These are phyloP conservation scores for Achlya flavicornis DNA, from an alignment of 2,888 invertebrate genomes.

Conservation along the genomic window DNA sequence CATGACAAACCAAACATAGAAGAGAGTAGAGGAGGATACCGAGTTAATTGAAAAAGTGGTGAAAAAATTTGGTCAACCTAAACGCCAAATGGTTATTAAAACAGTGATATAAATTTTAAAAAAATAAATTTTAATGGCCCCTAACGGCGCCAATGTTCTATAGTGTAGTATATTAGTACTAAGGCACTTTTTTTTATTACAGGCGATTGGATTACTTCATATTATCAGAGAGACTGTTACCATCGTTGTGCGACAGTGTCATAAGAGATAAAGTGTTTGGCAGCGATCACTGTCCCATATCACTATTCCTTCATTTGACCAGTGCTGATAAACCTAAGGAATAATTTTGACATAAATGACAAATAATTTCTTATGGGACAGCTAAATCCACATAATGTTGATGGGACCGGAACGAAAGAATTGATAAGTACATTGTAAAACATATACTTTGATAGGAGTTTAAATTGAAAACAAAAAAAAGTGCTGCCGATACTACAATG, in stretches of 20 bases:
- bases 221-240: conserved; percentile 90
- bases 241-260: conserved; percentile 92
- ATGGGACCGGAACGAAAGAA: conserved; percentile 21
- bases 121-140: no score
- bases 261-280: conserved; percentile 93
- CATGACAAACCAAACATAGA: no score
- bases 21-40: no score
- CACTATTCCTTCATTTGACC: conserved; percentile 86
- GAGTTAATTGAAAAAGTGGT: no score
- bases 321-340: conserved; percentile 76
- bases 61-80: no score
- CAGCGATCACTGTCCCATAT: conserved; percentile 98
- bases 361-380: background rate
- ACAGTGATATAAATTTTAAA: no score
- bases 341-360: conserved; percentile 29
- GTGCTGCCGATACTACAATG: no score
- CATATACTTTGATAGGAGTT: background rate
- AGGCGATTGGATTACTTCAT: conserved; percentile 98
- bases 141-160: no score
- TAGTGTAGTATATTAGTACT: background rate
- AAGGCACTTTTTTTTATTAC: conserved; percentile 50
- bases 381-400: background rate
- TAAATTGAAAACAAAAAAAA: no score
- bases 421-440: background rate
- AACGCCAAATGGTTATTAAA: no score